These are phyloP conservation scores for Lasius platythorax DNA, from an alignment of 2,888 invertebrate genomes.

Conservation along the genomic window DNA sequence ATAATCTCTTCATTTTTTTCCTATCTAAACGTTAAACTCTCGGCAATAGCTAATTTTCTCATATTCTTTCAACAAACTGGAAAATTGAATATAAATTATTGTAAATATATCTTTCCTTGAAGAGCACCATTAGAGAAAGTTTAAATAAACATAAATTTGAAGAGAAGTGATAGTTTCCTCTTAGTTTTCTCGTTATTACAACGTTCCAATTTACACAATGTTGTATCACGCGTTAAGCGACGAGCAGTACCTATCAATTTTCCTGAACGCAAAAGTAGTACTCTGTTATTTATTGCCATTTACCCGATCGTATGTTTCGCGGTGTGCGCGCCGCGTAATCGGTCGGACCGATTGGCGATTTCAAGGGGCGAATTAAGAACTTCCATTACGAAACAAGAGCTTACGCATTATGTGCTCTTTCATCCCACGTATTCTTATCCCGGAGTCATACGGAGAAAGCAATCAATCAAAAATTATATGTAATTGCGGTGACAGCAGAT, in stretches of 20 bases:
- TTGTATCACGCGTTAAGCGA: constrained; percentile 25
- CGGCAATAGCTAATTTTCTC: no score
- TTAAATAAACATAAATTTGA: background rate
- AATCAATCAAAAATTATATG: constrained; percentile 35
- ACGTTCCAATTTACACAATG: constrained; percentile 24
- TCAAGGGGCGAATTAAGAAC: constrained; percentile 25
- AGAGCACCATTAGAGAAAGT: background rate
- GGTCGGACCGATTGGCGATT: constrained; percentile 21
- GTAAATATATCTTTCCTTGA: background rate
- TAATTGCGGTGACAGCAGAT: constrained; percentile 4
- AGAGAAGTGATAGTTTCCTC: background rate
- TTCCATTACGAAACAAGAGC: constrained; percentile 34
- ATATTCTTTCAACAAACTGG: background rate
- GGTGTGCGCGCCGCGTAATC: constrained; percentile 32
- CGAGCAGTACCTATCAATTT: constrained; percentile 35
- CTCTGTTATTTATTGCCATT: constrained; percentile 50
- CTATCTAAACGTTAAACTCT: background rate
- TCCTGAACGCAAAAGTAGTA: constrained; percentile 22
- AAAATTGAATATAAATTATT: constrained; percentile 2
- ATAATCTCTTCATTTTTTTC: background rate
- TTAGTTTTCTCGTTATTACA: constrained; percentile 23
- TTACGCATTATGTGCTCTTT: background rate
- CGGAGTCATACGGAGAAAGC: background rate
- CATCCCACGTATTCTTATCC: background rate
- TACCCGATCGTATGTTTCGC: constrained; percentile 35